Base-by-base conservation (phyloP, 2,113 vertebrate genomes). In the Oxygymnocypris stewartii region DNA sequence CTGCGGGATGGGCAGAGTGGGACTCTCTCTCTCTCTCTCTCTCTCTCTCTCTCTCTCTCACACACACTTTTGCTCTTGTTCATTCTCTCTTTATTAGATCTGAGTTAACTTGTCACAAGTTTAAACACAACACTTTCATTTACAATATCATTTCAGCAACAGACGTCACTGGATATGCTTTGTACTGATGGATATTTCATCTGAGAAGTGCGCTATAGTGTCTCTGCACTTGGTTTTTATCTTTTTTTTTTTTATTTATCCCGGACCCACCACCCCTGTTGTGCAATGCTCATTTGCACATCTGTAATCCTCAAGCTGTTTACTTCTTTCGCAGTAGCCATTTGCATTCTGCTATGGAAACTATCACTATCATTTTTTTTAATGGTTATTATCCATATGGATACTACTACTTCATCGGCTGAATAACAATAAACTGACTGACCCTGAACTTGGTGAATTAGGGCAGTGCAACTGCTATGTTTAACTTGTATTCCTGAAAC, bases 1-100 rank as follows among this genome's bases (percentile, higher is more conserved):
- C 93, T 97, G 94, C 93, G 94, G 93, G 96, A 93, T 92, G 92
- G 94, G 95, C 94, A 96, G 63, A 67, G 47, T 49, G 65, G 47
- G 59, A 14, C 69, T 16, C 65, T 83, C 86, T 80, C 76, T 76
- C 67, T 73, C 54, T 31, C 28, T 31, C 28, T 31, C 28, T 31
- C 28, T 31, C 2, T 31, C n/a, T n/a, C n/a, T n/a, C n/a, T n/a
- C n/a, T n/a, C n/a, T n/a, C n/a, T n/a, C 1, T 31, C 28, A 31
- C 28, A 31, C 28, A 31, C 28, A 5, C 69, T 67, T 23, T 35
- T 65, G 9, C 85, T 87, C 42, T 85, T 85, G 76, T 31, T 40
- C 10, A 76, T 13, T 65, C 65, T 74, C 71, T 74, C 28, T 63
- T 57, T 76, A 84, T 85, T 49, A 51, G 44, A 31, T 69, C 9